phyloP scores from a whole-genome alignment of 2,797 vertebrate species.

The Enteromius argenteus region DNA sequence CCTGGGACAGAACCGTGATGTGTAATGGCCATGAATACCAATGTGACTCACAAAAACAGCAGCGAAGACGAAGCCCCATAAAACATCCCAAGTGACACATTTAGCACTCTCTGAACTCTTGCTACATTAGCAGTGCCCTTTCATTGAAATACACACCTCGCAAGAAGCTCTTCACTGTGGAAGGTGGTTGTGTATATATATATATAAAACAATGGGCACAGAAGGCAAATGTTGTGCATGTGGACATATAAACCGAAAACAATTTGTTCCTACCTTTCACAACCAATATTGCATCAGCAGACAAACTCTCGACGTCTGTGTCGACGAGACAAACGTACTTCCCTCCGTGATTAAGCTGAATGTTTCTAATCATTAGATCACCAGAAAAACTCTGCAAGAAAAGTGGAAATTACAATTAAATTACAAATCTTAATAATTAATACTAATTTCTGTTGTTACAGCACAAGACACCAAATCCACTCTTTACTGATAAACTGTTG shows the following conservation, averaged over 20 bases:
- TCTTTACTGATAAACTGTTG: not conserved
- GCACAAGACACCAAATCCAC: not conserved
- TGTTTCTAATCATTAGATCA: constrained; percentile 95
- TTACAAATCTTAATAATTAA: not conserved
- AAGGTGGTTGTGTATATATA: not conserved
- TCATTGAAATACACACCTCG: constrained; percentile 24
- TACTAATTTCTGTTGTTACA: not conserved
- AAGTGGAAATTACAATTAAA: not conserved
- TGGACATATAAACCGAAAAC: not conserved
- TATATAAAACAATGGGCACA: not conserved
- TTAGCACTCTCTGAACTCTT: constrained; percentile 50
- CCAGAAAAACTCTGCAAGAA: constrained; percentile 84
- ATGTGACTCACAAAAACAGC: constrained; percentile 66
- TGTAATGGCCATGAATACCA: constrained; percentile 70
- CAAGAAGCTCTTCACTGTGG: not conserved
- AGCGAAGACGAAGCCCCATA: constrained; percentile 40
- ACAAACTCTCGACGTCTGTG: constrained; percentile 91
- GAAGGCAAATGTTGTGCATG: constrained; percentile 5
- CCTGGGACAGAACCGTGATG: constrained; percentile 70
- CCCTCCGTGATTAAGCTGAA: constrained; percentile 92
- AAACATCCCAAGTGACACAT: constrained; percentile 56
- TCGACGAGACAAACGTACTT: constrained; percentile 91
- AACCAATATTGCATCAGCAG: constrained; percentile 88
- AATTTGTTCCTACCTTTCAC: constrained; percentile 86
- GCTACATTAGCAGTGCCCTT: constrained; percentile 34